phyloP scores from a whole-genome alignment of 2,797 vertebrate species.

The Lepidocolaptes lacrymiger region DNA sequence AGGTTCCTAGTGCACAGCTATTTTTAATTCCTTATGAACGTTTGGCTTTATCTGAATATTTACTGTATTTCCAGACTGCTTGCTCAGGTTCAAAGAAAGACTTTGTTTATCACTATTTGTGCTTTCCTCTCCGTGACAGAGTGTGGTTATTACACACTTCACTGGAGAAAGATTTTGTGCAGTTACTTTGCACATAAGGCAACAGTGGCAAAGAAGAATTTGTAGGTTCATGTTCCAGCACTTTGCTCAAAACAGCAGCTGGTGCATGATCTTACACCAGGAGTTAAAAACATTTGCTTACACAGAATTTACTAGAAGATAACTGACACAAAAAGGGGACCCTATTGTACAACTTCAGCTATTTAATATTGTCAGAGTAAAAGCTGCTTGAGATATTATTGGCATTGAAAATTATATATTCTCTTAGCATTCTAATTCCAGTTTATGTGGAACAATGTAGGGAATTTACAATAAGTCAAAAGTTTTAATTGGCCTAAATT shows the following conservation, averaged over 20 bases:
- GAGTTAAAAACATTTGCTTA: not conserved
- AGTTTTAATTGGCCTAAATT: not conserved
- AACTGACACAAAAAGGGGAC: not conserved
- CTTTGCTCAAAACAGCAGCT: not conserved
- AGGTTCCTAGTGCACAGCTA: not conserved
- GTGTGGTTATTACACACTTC: not conserved
- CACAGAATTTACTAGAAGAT: not conserved
- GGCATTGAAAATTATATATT: not conserved
- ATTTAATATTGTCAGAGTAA: not conserved
- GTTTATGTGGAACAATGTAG: not conserved
- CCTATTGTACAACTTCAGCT: not conserved
- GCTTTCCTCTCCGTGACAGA: not conserved
- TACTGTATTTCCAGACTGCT: not conserved
- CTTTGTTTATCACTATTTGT: not conserved
- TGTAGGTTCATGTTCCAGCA: not conserved
- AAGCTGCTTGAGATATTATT: not conserved
- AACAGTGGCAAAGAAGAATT: not conserved
- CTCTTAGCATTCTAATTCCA: not conserved
- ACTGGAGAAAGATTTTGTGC: not conserved
- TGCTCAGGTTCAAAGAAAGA: not conserved
- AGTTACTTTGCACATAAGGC: fast-evolving
- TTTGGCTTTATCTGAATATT: not conserved
- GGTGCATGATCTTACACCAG: not conserved
- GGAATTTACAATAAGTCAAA: not conserved
- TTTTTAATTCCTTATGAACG: not conserved